A percentile compares a stretch with the other conserved stretches of the same genome.
Conservation (phyloP, 2,113 vertebrate genomes). For the Lamprologus sp. region DNA sequence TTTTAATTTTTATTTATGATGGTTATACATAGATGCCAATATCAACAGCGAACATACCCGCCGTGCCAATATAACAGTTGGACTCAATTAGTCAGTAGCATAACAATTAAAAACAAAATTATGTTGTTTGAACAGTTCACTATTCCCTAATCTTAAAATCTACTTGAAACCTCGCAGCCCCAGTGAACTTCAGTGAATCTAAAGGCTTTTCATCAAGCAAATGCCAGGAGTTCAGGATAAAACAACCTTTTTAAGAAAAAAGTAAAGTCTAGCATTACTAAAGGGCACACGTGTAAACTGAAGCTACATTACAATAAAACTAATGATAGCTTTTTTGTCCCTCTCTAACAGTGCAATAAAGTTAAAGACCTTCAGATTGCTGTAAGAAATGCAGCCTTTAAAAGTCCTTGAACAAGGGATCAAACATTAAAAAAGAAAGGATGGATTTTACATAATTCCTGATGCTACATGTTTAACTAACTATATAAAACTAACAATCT, state of each 20-base stretch:
- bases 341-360: not conserved
- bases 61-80: not conserved
- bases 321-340: not conserved
- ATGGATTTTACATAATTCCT: not conserved
- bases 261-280: not conserved
- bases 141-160: not conserved
- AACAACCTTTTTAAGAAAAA: not conserved
- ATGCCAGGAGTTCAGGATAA: not conserved
- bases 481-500: not conserved
- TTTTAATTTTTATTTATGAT: not conserved
- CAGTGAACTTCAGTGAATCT: not conserved
- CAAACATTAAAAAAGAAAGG: not conserved
- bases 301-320: not conserved
- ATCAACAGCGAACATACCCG: not conserved
- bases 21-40: not conserved
- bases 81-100: not conserved
- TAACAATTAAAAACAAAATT: not conserved
- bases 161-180: not conserved
- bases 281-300: not conserved
- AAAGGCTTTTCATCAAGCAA: not conserved
- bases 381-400: not conserved
- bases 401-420: not conserved
- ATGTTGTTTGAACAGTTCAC: not conserved
- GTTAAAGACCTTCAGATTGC: not conserved
- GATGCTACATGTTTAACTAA: not conserved